A percentile compares a stretch with the other conserved stretches of the same genome.
These are phyloP conservation scores for Holacanthus passer DNA, from an alignment of 2,113 vertebrate genomes.

Conservation along the genomic window DNA sequence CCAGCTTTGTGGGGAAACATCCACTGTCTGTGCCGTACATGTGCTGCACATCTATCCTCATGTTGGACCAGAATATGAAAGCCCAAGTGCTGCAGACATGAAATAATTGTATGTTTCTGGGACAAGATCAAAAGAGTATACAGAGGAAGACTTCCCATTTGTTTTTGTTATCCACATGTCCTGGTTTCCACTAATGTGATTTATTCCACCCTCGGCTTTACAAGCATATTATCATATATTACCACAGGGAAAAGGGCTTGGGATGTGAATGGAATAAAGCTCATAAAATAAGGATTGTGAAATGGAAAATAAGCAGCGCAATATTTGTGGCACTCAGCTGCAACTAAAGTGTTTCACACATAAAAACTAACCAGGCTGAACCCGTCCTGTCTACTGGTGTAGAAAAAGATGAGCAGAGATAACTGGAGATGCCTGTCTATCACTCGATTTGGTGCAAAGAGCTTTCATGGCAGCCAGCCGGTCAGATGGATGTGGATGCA, in stretches of 20 bases:
- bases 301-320: conserved; percentile 9
- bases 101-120: conserved; percentile 50
- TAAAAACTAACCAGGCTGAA: background rate
- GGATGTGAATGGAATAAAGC: conserved; percentile 28
- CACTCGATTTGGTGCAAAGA: background rate
- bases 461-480: background rate
- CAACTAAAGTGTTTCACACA: background rate
- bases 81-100: background rate
- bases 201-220: conserved; percentile 45
- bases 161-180: conserved; percentile 41
- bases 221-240: conserved; percentile 43
- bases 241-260: conserved; percentile 31
- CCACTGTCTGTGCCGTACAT: background rate
- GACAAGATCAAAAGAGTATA: conserved; percentile 46
- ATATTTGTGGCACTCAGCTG: background rate
- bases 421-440: conserved; percentile 3
- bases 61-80: conserved; percentile 5
- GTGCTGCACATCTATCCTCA: background rate
- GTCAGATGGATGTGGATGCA: background rate
- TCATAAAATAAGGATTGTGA: conserved; percentile 18
- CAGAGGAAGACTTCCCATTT: conserved; percentile 27
- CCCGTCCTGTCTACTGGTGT: background rate
- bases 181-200: conserved; percentile 48
- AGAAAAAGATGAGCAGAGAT: conserved; percentile 1
- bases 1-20: background rate